Conservation (phyloP, 64 coral and sea anemone genomes). For the Pocillopora damicornis region DNA sequence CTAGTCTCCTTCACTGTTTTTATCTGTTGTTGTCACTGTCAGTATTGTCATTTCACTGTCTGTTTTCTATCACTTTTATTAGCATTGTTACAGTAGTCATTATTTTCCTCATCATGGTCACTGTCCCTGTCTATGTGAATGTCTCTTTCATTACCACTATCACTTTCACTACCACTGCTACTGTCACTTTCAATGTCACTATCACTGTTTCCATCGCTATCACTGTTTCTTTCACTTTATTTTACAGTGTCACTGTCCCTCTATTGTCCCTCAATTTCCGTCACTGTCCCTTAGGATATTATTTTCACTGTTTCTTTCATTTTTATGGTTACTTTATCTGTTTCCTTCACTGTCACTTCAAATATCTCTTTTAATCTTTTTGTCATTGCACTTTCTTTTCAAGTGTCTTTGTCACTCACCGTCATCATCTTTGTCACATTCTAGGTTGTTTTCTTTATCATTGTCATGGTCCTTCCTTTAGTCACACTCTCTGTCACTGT, state of each 20-base stretch:
- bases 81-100: neutral
- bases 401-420: too few relatives aligned
- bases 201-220: neutral
- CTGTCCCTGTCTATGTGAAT: neutral
- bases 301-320: too few relatives aligned
- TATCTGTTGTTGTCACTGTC: slow-evolving; percentile 33
- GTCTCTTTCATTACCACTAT: neutral
- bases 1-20: too few relatives aligned
- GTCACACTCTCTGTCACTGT: too few relatives aligned
- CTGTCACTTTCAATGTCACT: slow-evolving; percentile 8
- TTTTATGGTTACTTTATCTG: too few relatives aligned
- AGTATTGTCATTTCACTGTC: neutral
- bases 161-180: neutral
- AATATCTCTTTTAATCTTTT: too few relatives aligned
- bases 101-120: neutral
- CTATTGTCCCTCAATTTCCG: neutral
- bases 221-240: neutral
- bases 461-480: too few relatives aligned
- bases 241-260: neutral
- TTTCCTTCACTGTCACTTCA: too few relatives aligned
- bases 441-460: too few relatives aligned
- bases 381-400: too few relatives aligned
- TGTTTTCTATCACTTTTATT: neutral
- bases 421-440: too few relatives aligned
- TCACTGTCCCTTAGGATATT: neutral